Evolutionary conservation across 2,888 invertebrate species (phyloP), one percentile per base, ranked within the genome.

Genomic region (Anaspis maculata): DNA sequence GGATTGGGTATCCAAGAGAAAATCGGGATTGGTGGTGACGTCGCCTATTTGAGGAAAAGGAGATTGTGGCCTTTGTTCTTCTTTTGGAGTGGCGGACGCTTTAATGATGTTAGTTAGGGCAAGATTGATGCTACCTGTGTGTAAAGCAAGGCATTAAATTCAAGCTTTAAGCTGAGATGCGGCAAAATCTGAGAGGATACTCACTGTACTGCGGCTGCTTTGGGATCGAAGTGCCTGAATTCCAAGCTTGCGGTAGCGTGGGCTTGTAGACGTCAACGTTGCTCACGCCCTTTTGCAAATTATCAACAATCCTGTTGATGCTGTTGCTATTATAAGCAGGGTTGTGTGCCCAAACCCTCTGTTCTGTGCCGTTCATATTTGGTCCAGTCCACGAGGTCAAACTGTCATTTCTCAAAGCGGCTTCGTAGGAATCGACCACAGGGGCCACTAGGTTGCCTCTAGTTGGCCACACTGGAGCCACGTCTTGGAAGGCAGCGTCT

Each of bases 401-500:
- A 16, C 48, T 42, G 42, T 63, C 56, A 40, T 34, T 51, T 41
- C 52, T 52, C 6, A 64, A 37, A 2, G 64, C 63, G 21, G 58
- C 45, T 37, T 66, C 66, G 52, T 66, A 66, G 1, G 64, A 62
- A 44, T 60, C 52, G 2, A 64, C 64, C 2, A 56, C 57, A 10
- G 65, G 62, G 24, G 58, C 59, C 11, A 65, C 64, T 36, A 54
- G 57, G 32, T 54, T 55, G 21, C 57, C 57, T 48, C 51, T 57
- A 1, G 56, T 52, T 3, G 62, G 58, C 60, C 61, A 62, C 21
- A 42, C 38, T 14, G 62, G 53, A 6, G 52, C 41, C n/a, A n/a
- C n/a, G 32, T 74, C 72, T 42, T 76, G 67, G 55, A 82, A 82
- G n/a, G 82, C 82, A 3, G 71, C 66, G 34, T 80, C 80, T 2